A percentile compares a stretch with the other conserved stretches of the same genome.
phyloP scores from a whole-genome alignment of 2,113 vertebrate genomes.

The Coregonus clupeaformis region DNA sequence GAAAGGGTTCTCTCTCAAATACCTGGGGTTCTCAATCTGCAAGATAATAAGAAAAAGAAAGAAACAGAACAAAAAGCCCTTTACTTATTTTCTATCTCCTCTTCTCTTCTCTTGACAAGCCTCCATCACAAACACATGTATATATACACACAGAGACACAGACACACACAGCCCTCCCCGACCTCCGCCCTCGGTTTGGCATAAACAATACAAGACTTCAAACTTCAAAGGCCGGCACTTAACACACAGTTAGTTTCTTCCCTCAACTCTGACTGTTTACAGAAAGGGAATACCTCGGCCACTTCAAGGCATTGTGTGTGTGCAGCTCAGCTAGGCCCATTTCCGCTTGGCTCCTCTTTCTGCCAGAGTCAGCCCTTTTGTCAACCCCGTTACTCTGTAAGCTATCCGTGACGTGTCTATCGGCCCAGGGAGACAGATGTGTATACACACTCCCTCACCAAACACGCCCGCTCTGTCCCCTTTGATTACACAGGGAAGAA shows the following conservation, averaged over 20 bases:
- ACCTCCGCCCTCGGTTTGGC: constrained; percentile 55
- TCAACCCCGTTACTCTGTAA: constrained; percentile 68
- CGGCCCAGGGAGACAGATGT: constrained; percentile 44
- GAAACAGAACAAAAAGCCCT: constrained; percentile 59
- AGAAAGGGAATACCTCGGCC: constrained; percentile 54
- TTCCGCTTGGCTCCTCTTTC: constrained; percentile 47
- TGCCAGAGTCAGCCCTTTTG: constrained; percentile 50
- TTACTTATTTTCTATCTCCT: constrained; percentile 18
- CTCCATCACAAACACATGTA: constrained; percentile 34
- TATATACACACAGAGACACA: constrained; percentile 46
- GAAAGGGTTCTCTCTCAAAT: constrained; percentile 83
- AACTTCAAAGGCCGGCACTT: constrained; percentile 59
- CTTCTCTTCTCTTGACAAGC: neutral
- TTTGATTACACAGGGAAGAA: constrained; percentile 51
- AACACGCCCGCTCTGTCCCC: constrained; percentile 52
- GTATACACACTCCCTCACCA: constrained; percentile 44
- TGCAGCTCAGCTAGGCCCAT: constrained; percentile 34
- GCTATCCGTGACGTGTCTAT: constrained; percentile 54
- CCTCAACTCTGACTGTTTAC: constrained; percentile 57
- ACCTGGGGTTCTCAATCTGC: constrained; percentile 92
- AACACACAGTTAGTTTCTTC: too few relatives aligned
- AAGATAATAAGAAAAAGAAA: constrained; percentile 62
- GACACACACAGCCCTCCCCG: constrained; percentile 33
- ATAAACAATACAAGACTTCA: constrained; percentile 55
- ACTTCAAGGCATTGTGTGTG: constrained; percentile 56